A percentile compares a stretch with the other conserved stretches of the same genome.
Evolutionary conservation across 2,797 vertebrate species (phyloP).

Genomic region (Sebastes goodei): DNA sequence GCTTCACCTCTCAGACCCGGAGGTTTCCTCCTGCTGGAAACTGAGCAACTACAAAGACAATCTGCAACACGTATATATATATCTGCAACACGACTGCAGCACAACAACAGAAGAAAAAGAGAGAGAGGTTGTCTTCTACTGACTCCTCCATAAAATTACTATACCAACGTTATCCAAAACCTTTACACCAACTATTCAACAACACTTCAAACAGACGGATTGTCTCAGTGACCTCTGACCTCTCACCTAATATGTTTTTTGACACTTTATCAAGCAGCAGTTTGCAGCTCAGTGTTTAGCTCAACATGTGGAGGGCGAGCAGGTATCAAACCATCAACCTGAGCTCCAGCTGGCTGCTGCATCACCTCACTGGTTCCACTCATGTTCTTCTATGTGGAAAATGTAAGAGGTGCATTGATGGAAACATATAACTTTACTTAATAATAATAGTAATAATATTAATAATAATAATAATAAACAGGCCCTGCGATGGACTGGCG

Average conservation of each 20-base stretch:
- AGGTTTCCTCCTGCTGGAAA: not conserved
- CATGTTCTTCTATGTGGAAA: not conserved
- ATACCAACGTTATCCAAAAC: not conserved
- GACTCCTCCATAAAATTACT: not conserved
- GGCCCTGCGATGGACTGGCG: too few species aligned
- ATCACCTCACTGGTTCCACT: not conserved
- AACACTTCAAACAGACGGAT: not conserved
- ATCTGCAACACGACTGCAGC: not conserved
- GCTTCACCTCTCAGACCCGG: too few species aligned
- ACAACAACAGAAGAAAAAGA: not conserved
- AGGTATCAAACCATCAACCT: not conserved
- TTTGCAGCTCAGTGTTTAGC: not conserved
- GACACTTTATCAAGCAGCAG: not conserved
- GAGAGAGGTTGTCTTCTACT: not conserved
- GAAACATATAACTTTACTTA: not conserved
- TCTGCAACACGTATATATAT: not conserved
- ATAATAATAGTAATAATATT: too few species aligned
- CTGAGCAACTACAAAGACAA: not conserved
- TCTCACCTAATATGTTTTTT: not conserved
- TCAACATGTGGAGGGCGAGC: not conserved
- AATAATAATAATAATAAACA: not conserved
- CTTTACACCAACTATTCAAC: not conserved
- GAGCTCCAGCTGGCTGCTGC: too few species aligned
- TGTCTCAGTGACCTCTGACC: not conserved
- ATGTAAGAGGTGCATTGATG: not conserved